A percentile compares a stretch with the other conserved stretches of the same genome.
Evolutionary conservation across 2,113 vertebrate species (phyloP).

Genomic region (Pleuronectes platessa): DNA sequence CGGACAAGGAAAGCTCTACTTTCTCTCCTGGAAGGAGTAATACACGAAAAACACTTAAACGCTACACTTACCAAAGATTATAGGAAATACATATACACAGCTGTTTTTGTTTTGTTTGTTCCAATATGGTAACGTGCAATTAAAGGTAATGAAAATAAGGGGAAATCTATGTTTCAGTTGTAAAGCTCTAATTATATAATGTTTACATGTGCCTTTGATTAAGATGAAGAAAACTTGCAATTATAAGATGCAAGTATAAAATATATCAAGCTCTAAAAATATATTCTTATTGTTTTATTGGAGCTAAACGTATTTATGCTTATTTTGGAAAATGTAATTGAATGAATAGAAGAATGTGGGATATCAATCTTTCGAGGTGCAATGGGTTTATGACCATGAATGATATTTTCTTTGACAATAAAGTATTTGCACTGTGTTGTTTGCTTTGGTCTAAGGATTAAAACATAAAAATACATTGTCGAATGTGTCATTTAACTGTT

Average conservation of each 20-base stretch:
- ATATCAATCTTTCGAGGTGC: neutral
- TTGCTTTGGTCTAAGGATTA: neutral
- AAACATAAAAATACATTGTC: no score
- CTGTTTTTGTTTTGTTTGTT: neutral
- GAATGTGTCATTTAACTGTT: no score
- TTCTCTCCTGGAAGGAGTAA: conserved; percentile 77
- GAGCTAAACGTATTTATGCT: neutral
- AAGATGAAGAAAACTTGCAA: neutral
- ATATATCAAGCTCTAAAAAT: no score
- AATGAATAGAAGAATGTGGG: neutral
- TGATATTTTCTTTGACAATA: conserved; percentile 23
- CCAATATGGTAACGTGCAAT: neutral
- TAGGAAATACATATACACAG: neutral
- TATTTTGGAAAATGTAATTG: neutral
- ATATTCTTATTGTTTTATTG: no score
- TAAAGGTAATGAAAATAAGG: neutral
- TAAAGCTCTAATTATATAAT: neutral
- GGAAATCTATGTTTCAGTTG: neutral
- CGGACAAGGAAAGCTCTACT: conserved; percentile 73
- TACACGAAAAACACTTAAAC: neutral
- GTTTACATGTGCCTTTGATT: conserved; percentile 42
- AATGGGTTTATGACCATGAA: neutral
- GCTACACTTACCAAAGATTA: conserved; percentile 6
- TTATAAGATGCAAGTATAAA: conserved; percentile 18
- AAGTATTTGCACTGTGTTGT: conserved; percentile 4